Evolutionary conservation across 1,140 invertebrate species (phyloP), one percentile per base, ranked within the genome.

Genomic region (Episyrphus balteatus): DNA sequence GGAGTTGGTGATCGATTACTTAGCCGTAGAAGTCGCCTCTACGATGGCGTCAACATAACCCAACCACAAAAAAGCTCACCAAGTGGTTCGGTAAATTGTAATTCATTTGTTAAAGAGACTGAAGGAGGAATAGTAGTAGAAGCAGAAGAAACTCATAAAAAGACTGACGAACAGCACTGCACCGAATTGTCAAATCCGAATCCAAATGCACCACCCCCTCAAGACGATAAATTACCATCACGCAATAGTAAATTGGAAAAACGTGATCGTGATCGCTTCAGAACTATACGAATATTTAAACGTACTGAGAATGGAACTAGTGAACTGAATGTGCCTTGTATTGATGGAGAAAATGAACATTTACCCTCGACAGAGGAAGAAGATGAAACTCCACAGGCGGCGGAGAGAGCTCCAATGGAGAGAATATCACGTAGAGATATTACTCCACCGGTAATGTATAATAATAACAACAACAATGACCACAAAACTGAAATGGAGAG

Each of bases 181-280:
- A 26, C 21, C 21, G 21, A 26, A 45, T 14, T 21, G 15, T 37
- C 13, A 37, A 37, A 37, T n/a, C 33, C 9, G 9, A 37, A 37
- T 14, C 36, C 36, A 37, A 17, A 17, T 14, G 36, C 13, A 37
- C 21, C 13, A 37, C 21, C 21, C 21, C 21, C 21, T 26, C 21
- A 26, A 26, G 21, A 26, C 8, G 21, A 26, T 26, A 26, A 26
- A 26, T 3, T 26, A 26, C 36, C 36, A 34, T 34, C 38, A 21
- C 40, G 12, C 34, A 46, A 44, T 49, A 61, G 58, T 41, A 66
- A 59, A 49, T 36, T 62, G 44, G 47, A 56, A 10, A 59, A 58
- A 21, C 54, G 62, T 11, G 62, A 67, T 50, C 58, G 61, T 7
- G 64, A 67, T 37, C 64, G 64, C n/a, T 67, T 67, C 34, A 66